Evolutionary conservation across 2,113 vertebrate genomes (phyloP).

Genomic region (Pedionomus torquatus): DNA sequence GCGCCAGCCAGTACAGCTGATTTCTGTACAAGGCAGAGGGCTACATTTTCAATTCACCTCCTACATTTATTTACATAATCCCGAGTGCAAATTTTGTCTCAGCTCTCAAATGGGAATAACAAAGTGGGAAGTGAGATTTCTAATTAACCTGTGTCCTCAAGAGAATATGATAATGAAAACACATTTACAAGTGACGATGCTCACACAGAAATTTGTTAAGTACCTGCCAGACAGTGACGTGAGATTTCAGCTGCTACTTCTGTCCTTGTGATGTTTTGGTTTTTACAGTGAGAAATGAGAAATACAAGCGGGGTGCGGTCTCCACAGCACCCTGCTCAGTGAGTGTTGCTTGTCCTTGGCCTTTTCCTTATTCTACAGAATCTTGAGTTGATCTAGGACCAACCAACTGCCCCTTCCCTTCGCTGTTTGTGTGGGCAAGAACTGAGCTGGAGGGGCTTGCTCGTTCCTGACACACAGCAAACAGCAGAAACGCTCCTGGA

Average conservation of each 20-base stretch:
- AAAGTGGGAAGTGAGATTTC: slow-evolving; percentile 32
- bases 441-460: neutral
- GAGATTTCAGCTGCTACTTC: neutral
- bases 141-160: slow-evolving; percentile 51
- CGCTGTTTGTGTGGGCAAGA: neutral
- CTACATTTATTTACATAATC: slow-evolving; percentile 38
- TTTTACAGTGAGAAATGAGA: neutral
- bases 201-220: neutral
- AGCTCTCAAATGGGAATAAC: neutral
- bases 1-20: neutral
- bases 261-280: neutral
- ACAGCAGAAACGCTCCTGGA: neutral
- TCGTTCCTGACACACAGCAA: neutral
- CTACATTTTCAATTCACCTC: slow-evolving; percentile 7
- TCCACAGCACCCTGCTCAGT: neutral
- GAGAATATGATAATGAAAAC: neutral
- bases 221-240: neutral
- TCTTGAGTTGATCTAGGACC: neutral
- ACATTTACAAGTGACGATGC: neutral
- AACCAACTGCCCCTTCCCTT: neutral
- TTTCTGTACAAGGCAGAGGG: neutral
- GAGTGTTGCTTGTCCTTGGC: neutral
- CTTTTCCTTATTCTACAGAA: neutral
- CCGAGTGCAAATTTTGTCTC: slow-evolving; percentile 16
- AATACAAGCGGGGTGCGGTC: neutral